Evolutionary conservation across 2,113 vertebrate genomes (phyloP).

Genomic region (Sprattus sprattus): DNA sequence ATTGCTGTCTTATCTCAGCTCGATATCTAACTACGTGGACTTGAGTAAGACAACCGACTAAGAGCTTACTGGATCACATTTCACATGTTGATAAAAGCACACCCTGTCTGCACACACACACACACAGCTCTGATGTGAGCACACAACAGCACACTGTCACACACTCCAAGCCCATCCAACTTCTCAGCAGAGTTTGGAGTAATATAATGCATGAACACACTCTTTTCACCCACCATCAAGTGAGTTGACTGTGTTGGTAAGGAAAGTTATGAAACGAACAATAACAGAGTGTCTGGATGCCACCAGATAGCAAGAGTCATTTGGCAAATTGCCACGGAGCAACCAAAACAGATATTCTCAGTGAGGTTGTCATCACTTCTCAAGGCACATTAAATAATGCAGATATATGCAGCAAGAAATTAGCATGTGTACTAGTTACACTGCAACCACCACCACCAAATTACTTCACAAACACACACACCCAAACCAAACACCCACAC

Average conservation of each 20-base stretch:
- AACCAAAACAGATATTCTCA: neutral
- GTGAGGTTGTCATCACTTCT: neutral
- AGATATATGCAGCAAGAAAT: neutral
- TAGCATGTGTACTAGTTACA: neutral
- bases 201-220: neutral
- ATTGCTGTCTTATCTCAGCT: neutral
- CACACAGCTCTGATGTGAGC: neutral
- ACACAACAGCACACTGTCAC: neutral
- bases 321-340: neutral
- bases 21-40: neutral
- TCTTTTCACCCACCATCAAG: neutral
- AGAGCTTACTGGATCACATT: neutral
- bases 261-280: neutral
- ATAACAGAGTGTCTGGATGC: neutral
- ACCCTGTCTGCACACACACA: conserved; percentile 6
- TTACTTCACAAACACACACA: neutral
- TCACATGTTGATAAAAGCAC: neutral
- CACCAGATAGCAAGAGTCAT: neutral
- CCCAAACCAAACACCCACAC: too few species aligned
- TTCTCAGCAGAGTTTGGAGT: neutral
- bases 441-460: neutral
- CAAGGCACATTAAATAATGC: neutral
- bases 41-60: neutral
- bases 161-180: neutral
- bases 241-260: neutral